Base-by-base conservation (phyloP, 2,888 invertebrate species). In the Catocala sponsa region DNA sequence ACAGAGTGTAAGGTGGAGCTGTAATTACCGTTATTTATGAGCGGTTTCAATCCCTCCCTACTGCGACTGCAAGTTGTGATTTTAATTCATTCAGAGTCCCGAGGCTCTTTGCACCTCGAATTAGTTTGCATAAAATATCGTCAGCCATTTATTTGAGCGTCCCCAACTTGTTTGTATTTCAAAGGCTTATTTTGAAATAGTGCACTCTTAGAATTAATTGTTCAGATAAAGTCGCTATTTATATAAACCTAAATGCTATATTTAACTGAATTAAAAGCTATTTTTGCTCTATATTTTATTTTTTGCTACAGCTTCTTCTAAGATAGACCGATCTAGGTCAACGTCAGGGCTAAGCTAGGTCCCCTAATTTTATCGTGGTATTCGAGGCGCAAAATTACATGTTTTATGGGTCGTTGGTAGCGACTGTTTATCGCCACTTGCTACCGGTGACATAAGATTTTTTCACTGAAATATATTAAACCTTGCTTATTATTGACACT, bases 11-110 rank as follows among this genome's bases (percentile, higher is more conserved):
- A 72, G 79, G 78, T 76, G 79, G 76, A 79, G 77, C 81, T 74
- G 87, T 91, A 92, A 92, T 92, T 91, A 90, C 84, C 76, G 87
- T 92, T 92, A 94, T 94, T 92, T 94, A 92, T 94, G 90, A 88
- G 91, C 89, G 91, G 91, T 89, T 85, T 87, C 84, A 81, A 83
- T 82, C 88, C 85, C 85, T 80, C 82, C 84, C 82, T 70, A 79
- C 83, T 87, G 84, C 87, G 88, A 89, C 86, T 92, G 91, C 91
- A 92, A 90, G 88, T 91, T 89, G 90, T 90, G 89, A 90, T 91
- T 93, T 92, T 91, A 92, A 92, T 91, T 92, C 90, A 91, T 92
- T 88, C 87, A 72, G 82, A 84, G 85, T 82, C 86, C 86, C 82
- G 80, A 80, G 78, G 89, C 90, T 90, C 90, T 92, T 91, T 91